phyloP scores from a whole-genome alignment of 2,797 vertebrate genomes.

The Phataginus tetradactyla region DNA sequence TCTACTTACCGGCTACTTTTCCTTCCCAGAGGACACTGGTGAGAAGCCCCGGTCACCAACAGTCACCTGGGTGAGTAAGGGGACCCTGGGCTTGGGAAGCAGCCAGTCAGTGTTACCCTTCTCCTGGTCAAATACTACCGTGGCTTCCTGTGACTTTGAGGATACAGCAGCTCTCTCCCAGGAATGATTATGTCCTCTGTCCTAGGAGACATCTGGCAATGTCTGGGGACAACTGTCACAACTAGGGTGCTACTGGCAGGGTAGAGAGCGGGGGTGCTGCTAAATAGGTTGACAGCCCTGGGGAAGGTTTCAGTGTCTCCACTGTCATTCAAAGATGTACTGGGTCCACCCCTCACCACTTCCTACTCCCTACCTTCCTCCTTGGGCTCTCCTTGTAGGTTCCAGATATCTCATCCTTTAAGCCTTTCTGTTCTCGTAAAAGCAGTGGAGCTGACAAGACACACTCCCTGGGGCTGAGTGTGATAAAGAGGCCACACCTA shows the following conservation, averaged over 20 bases:
- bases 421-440: background rate
- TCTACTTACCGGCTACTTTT: background rate
- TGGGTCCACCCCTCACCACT: background rate
- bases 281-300: too few relatives aligned
- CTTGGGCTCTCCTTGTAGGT: background rate
- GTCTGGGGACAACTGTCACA: background rate
- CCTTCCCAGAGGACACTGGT: background rate
- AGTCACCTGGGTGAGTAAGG: constrained; percentile 42
- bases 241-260: too few relatives aligned
- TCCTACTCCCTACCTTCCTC: background rate
- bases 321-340: background rate
- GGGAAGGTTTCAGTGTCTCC: background rate
- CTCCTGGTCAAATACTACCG: background rate
- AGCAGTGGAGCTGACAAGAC: background rate
- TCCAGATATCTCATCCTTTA: background rate
- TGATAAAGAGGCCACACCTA: background rate
- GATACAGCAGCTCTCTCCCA: background rate
- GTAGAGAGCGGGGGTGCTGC: background rate
- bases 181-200: background rate
- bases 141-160: background rate
- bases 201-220: background rate
- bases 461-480: background rate
- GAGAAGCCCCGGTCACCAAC: accelerated
- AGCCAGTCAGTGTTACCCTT: background rate
- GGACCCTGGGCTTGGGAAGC: background rate